Evolutionary conservation across 2,797 vertebrate species (phyloP).

Genomic region (Rhadinocentrus ornatus): DNA sequence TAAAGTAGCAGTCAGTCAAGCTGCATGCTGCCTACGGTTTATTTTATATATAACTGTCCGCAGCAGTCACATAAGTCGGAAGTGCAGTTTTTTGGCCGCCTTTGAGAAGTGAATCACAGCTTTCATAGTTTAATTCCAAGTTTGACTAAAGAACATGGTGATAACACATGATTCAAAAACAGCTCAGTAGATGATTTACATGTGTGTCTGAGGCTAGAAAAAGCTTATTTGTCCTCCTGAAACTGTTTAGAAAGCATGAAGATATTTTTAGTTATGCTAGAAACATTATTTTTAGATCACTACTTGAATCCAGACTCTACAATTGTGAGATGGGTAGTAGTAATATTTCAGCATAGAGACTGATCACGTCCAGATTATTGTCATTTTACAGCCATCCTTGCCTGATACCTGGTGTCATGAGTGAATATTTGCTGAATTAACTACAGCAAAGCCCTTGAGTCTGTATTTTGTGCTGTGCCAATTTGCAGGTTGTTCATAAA

Average conservation of each 20-base stretch:
- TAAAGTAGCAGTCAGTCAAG: not conserved
- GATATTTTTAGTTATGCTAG: constrained; percentile 5
- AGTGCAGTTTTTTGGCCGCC: not conserved
- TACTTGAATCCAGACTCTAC: constrained; percentile 8
- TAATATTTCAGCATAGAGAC: not conserved
- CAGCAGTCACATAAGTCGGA: not conserved
- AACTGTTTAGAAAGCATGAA: constrained; percentile 3
- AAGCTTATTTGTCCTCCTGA: not conserved
- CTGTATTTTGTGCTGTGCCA: too few species aligned
- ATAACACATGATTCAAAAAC: not conserved
- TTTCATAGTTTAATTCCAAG: not conserved
- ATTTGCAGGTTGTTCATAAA: too few species aligned
- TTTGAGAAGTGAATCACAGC: not conserved
- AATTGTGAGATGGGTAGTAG: not conserved
- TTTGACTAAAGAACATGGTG: not conserved
- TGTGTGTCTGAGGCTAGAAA: not conserved
- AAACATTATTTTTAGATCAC: not conserved
- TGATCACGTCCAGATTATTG: not conserved
- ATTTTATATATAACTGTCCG: not conserved
- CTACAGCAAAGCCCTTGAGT: too few species aligned
- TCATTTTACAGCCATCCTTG: too few species aligned
- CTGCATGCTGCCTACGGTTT: not conserved
- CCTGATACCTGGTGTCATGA: not conserved
- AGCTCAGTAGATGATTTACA: not conserved
- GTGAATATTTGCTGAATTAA: too few species aligned